Conservation (phyloP, 2,113 vertebrate genomes). For the Ceyx melanurus region DNA sequence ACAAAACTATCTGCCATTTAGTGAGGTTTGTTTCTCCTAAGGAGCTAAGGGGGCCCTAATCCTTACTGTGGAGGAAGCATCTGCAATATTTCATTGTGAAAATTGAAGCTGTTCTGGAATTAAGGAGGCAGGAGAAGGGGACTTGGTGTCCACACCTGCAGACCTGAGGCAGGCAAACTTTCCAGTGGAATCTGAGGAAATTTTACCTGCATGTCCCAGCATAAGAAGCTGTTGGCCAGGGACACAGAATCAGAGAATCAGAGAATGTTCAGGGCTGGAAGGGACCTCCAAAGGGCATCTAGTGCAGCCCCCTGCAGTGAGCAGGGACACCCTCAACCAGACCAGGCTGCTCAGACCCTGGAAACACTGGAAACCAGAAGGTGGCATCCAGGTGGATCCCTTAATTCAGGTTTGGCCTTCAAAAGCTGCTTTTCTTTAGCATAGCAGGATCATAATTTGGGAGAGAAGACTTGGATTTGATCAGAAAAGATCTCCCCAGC, state of each 20-base stretch:
- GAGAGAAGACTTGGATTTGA: background rate
- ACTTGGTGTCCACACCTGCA: background rate
- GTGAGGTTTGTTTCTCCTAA: background rate
- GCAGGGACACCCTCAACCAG: too few species aligned
- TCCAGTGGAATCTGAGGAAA: background rate
- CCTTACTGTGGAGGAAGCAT: background rate
- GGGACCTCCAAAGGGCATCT: too few species aligned
- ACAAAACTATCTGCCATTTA: conserved; percentile 20
- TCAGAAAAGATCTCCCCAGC: too few species aligned
- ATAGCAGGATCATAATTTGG: background rate
- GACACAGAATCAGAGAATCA: background rate
- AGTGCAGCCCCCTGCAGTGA: too few species aligned
- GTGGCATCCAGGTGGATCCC: background rate
- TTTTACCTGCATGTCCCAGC: background rate
- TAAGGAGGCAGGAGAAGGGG: background rate
- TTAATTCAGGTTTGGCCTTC: background rate
- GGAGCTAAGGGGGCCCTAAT: background rate
- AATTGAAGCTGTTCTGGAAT: background rate
- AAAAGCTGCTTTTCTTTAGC: background rate
- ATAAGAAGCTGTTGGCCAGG: background rate
- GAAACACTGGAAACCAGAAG: background rate
- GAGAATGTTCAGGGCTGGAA: too few species aligned
- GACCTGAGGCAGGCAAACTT: background rate
- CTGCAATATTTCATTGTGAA: background rate
- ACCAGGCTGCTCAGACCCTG: too few species aligned